phyloP scores from a whole-genome alignment of 1,140 invertebrate genomes.

The Drosophila pachea region DNA sequence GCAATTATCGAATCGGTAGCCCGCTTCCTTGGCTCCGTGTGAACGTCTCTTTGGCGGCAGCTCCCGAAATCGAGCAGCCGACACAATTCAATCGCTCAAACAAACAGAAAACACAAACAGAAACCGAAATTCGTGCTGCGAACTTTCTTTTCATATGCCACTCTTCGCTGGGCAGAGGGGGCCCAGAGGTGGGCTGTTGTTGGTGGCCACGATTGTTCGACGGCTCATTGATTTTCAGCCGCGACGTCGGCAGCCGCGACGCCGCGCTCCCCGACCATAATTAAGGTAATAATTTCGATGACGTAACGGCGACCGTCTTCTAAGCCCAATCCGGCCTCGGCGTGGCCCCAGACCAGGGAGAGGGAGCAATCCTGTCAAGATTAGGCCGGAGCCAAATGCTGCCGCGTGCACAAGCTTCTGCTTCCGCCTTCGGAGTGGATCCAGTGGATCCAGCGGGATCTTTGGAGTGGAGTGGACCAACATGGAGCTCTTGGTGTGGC shows the following conservation, averaged over 20 bases:
- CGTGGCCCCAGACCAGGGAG: constrained; percentile 1
- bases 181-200: constrained; percentile 58
- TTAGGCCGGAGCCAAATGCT: too few species aligned
- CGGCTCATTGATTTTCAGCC: constrained; percentile 64
- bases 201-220: constrained; percentile 47
- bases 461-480: too few species aligned
- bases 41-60: constrained; percentile 19
- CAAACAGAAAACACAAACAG: constrained; percentile 39
- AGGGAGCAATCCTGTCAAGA: too few species aligned
- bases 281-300: constrained; percentile 70
- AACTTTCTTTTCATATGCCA: constrained; percentile 74
- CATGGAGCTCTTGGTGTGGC: too few species aligned
- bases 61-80: constrained; percentile 5
- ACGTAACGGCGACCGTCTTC: constrained; percentile 56
- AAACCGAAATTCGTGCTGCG: constrained; percentile 38
- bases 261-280: constrained; percentile 30
- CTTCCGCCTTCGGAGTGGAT: too few species aligned
- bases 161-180: constrained; percentile 64
- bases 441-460: too few species aligned
- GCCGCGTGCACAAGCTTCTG: too few species aligned
- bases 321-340: background rate
- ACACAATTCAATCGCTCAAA: constrained; percentile 7
- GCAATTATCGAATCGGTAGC: constrained; percentile 31
- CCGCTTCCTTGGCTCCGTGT: constrained; percentile 39
- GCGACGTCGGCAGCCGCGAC: background rate